Evolutionary conservation across 2,888 invertebrate species (phyloP).

Genomic region (Falcaria lacertinaria): DNA sequence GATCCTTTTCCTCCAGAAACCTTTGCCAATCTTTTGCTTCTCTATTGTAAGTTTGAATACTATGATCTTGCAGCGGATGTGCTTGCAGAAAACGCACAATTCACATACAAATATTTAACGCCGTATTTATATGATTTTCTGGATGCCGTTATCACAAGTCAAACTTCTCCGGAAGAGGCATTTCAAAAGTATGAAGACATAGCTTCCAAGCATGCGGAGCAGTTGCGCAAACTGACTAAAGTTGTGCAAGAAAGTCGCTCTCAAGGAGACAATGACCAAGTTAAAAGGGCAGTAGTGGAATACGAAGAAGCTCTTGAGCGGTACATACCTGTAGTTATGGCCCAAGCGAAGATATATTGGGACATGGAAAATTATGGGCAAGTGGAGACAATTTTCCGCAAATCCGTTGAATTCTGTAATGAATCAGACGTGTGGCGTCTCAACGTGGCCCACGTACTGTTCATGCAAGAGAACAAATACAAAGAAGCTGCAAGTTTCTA

Average conservation of each 20-base stretch:
- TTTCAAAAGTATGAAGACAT: constrained; percentile 97
- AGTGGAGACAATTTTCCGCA: constrained; percentile 97
- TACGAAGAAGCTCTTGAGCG: constrained; percentile 94
- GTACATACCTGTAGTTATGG: constrained; percentile 99
- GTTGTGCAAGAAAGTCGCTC: constrained; percentile 95
- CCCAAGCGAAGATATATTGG: constrained; percentile 99
- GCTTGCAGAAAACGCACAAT: constrained; percentile 96
- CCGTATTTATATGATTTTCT: constrained; percentile 97
- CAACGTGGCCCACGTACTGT: constrained; percentile 98
- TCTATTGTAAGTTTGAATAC: constrained; percentile 98
- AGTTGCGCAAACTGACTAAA: constrained; percentile 93
- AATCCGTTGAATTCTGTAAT: constrained; percentile 98
- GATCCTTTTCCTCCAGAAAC: constrained; percentile 99
- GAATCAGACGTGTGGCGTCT: constrained; percentile 98
- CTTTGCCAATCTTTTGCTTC: constrained; percentile 94
- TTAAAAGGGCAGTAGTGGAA: constrained; percentile 93
- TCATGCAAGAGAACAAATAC: constrained; percentile 99
- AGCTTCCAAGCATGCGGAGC: constrained; percentile 93
- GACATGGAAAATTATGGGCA: constrained; percentile 96
- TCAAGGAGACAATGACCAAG: constrained; percentile 92
- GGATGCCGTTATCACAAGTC: constrained; percentile 97
- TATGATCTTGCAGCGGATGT: constrained; percentile 99
- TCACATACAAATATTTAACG: constrained; percentile 96
- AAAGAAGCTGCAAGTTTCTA: constrained; percentile 99
- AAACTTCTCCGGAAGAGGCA: constrained; percentile 97